Conservation (phyloP, 2,113 vertebrate genomes). For the Pomatorhinus ruficollis region DNA sequence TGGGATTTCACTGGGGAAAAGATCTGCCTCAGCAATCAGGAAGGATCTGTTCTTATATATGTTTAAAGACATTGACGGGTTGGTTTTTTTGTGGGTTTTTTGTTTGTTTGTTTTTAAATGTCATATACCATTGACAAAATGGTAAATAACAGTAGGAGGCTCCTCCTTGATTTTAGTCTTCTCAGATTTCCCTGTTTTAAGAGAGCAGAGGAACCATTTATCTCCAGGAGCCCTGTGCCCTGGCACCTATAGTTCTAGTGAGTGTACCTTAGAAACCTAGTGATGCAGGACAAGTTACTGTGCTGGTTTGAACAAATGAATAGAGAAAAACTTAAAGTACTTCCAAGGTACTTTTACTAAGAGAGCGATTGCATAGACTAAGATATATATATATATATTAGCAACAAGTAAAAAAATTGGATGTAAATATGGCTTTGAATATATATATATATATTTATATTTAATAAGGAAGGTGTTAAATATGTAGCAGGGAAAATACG, state of each 20-base stretch:
- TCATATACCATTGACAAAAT: neutral
- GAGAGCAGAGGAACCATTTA: neutral
- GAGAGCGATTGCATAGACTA: neutral
- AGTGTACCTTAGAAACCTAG: neutral
- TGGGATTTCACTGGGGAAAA: neutral
- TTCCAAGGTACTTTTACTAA: neutral
- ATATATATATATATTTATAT: no score
- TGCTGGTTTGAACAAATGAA: neutral
- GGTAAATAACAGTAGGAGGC: neutral
- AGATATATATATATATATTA: no score
- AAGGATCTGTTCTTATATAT: neutral
- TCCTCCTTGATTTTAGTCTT: neutral
- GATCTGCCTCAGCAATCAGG: neutral
- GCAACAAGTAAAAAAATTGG: neutral
- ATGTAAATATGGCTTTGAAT: neutral
- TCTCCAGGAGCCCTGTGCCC: neutral
- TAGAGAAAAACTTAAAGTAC: neutral
- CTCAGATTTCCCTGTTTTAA: neutral
- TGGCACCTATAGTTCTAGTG: neutral
- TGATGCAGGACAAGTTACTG: neutral
- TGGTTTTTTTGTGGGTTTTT: neutral
- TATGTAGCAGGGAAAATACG: neutral
- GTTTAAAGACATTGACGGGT: neutral
- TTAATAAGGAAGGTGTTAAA: neutral
- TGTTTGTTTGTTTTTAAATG: neutral